Base-by-base conservation (phyloP, 2,888 invertebrate species). In the Dynastes tityus region DNA sequence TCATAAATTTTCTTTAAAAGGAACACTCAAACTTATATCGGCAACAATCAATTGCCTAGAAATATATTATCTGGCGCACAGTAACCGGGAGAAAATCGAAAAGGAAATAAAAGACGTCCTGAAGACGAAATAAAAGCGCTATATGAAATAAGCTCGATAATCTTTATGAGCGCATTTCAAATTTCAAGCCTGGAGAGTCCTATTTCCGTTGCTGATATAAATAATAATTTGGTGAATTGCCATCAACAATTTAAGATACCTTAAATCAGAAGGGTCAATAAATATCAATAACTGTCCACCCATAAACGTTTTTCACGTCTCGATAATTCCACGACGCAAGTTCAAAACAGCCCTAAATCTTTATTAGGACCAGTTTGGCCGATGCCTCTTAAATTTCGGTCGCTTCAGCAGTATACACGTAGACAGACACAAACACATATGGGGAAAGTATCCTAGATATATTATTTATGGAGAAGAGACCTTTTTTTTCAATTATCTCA, bases 261-360 rank as follows among this genome's bases (percentile, higher is more conserved):
- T 80, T 82, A 82, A 82, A 83, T 82, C 83, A 83, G 83, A 83
- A 78, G 53, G 83, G 80, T 79, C 83, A 80, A 84, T 85, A 85
- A 85, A 85, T 85, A 83, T 84, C 85, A 85, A 84, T 85, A 83
- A 81, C 80, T 84, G 84, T 84, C 84, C 80, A 80, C 79, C 73
- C 63, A 71, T 73, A 64, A 73, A 71, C 71, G 71, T 78, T 76
- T 65, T 68, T 67, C 68, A 76, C 76, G 76, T 76, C 76, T 67
- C 58, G 37, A 76, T 76, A 76, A 76, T 76, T 76, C 68, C 76
- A 29, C 55, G 40, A 68, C 82, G 81, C 81, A 80, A 81, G 74
- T 82, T 82, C 80, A 80, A 81, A 82, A 82, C 81, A 81, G 75
- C 76, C 77, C 80, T 84, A 84, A 82, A 83, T 84, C 83, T 81